A percentile compares a stretch with the other conserved stretches of the same genome.
phyloP scores from a whole-genome alignment of 2,797 vertebrate genomes.

The Sternarchorhynchus goeldii region DNA sequence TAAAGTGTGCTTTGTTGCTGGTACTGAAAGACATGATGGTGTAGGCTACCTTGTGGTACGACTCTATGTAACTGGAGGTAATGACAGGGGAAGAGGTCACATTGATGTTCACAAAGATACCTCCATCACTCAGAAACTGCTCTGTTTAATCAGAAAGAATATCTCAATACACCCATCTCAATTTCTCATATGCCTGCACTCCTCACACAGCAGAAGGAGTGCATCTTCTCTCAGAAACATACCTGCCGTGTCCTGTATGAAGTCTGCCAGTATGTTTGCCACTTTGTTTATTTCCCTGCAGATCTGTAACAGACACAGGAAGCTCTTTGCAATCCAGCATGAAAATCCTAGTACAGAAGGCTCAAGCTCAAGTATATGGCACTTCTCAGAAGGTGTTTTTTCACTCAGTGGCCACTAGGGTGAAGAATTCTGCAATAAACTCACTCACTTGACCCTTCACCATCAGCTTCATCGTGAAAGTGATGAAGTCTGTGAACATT shows the following conservation, averaged over 20 bases:
- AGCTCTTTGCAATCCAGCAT: neutral
- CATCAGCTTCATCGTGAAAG: conserved; percentile 84
- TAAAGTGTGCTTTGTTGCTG: neutral
- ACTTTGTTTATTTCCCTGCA: conserved; percentile 86
- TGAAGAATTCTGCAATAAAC: conserved; percentile 13
- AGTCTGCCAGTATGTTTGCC: conserved; percentile 80
- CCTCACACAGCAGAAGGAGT: neutral
- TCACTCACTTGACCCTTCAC: conserved; percentile 84
- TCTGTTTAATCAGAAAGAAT: conserved; percentile 65
- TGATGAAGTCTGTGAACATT: conserved; percentile 85
- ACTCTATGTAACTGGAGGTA: conserved; percentile 81
- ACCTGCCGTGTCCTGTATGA: conserved; percentile 83
- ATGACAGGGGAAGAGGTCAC: conserved; percentile 75
- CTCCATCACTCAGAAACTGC: conserved; percentile 76
- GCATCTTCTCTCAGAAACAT: conserved; percentile 22
- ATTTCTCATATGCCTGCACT: neutral
- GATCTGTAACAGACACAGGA: conserved; percentile 71
- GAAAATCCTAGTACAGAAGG: neutral
- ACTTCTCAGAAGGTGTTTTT: neutral
- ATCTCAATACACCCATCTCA: neutral
- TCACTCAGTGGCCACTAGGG: neutral
- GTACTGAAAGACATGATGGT: neutral
- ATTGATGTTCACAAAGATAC: conserved; percentile 80
- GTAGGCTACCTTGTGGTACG: conserved; percentile 83
- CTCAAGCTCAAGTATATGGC: too few relatives aligned